phyloP scores from a whole-genome alignment of 2,113 vertebrate species.

The Eurystomus gularis region DNA sequence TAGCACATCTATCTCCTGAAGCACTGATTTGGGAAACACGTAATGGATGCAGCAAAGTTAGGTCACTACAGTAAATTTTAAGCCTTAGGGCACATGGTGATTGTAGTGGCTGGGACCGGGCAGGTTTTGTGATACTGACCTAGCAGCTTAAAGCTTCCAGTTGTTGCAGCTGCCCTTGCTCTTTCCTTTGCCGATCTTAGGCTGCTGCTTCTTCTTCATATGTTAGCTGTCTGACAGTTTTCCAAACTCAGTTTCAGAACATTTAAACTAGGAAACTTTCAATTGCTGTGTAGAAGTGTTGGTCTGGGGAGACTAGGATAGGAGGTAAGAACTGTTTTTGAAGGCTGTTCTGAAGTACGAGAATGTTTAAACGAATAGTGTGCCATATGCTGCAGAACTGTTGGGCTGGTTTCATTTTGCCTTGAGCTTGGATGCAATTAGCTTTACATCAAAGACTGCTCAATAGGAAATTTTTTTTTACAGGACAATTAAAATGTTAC shows the following conservation, averaged over 20 bases:
- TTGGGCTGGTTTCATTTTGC: neutral
- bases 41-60: neutral
- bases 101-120: neutral
- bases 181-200: neutral
- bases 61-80: neutral
- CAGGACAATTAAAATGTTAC: neutral
- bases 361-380: neutral
- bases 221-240: neutral
- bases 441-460: conserved; percentile 21
- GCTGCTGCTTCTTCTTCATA: neutral
- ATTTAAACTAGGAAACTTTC: neutral
- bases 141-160: neutral
- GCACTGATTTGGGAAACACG: neutral
- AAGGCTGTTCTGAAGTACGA: neutral
- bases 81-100: neutral
- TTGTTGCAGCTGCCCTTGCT: neutral
- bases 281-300: neutral
- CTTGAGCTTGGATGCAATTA: neutral
- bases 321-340: neutral
- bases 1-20: neutral
- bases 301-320: neutral
- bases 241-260: neutral
- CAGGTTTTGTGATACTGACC: neutral
- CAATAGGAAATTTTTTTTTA: neutral
- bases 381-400: neutral